Evolutionary conservation across 2,113 vertebrate genomes (phyloP), one percentile per base, ranked within the genome.

Genomic region (Lampris megalopsis): DNA sequence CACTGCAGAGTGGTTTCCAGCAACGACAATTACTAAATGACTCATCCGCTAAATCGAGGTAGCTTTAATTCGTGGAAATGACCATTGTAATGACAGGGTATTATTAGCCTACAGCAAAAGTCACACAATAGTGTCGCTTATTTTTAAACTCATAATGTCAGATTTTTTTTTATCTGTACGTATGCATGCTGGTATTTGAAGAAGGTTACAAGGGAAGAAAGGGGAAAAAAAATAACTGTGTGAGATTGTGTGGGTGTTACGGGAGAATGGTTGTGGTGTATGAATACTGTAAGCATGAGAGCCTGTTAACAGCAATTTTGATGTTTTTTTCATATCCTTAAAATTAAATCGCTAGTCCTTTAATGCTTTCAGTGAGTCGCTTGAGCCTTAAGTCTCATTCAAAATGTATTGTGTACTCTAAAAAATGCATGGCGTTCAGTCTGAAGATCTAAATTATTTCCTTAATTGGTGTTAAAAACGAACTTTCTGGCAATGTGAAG

Each of bases 381-480:
- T 24, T 24, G 9, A 6, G 68, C 77, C 74, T 47, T 5, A 67
- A 84, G 89, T 66, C n/a, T 81, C 76, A 77, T 88, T 73, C 71
- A 83, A 83, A 79, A 88, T 91, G 87, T 75, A 90, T 86, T 48
- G 65, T 68, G 66, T 36, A 6, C 43, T 80, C 82, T 84, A 0
- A 69, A 74, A 85, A 77, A 78, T 76, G 58, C 75, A 57, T 40
- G 41, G 72, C 74, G 65, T 63, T 54, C 43, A 57, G 57, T 41
- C 57, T 37, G 2, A 59, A 68, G 73, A 68, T 42, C 13, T 37
- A 7, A 5, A 37, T 13, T 10, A 2, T 63, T 47, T 49, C n/a
- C 37, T 54, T 43, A 78, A 81, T 60, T 71, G 35, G 43, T 45
- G 43, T 45, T 24, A 24, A 45, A 45, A 45, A 45, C 43, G 4